Conservation (phyloP, 2,113 vertebrate genomes). For the Pteropus alecto region DNA sequence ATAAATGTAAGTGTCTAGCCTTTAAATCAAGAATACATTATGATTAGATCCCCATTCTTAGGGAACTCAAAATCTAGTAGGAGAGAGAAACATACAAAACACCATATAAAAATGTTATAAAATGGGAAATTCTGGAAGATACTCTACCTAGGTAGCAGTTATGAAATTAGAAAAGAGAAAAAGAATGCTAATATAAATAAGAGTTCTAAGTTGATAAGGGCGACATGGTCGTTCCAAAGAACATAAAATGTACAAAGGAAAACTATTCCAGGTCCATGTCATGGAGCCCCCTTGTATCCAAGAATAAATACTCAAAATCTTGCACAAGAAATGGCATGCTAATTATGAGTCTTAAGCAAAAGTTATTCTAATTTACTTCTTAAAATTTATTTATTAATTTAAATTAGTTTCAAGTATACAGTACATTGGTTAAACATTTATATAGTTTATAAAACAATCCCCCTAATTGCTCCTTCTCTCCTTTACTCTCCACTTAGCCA, state of each 20-base stretch:
- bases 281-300: neutral
- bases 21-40: neutral
- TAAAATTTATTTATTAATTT: too few species aligned
- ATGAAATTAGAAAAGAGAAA: neutral
- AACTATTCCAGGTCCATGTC: neutral
- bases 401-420: too few species aligned
- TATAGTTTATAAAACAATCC: too few species aligned
- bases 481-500: too few species aligned
- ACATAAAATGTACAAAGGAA: neutral
- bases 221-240: neutral
- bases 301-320: neutral
- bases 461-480: too few species aligned
- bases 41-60: neutral
- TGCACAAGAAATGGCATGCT: neutral
- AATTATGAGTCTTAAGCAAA: neutral
- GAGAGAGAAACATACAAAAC: neutral
- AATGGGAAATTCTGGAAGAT: neutral
- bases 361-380: neutral
- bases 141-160: neutral
- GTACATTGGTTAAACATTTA: too few species aligned
- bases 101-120: neutral
- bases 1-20: neutral
- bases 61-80: neutral
- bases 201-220: neutral
- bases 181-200: neutral